Evolutionary conservation across 1,140 invertebrate species (phyloP), one percentile per base, ranked within the genome.

Genomic region (Penaeus indicus): DNA sequence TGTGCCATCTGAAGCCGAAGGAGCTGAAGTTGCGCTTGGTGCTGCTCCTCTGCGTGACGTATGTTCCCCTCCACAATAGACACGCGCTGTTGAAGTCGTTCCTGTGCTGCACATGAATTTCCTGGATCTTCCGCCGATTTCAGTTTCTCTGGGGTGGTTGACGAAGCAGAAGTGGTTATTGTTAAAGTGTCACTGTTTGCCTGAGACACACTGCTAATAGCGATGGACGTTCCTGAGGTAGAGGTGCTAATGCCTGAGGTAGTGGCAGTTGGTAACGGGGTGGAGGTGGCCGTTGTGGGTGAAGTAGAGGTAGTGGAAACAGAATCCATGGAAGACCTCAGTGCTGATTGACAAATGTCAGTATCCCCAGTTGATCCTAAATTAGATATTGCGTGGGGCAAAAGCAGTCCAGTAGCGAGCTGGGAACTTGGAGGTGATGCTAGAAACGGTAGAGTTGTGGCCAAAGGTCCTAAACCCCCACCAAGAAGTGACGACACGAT

Each of bases 1-100:
- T 90, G 89, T 10, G 85, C 84, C 80, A 90, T 83, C 84, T 90
- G 89, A 18, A 86, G 64, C 61, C 84, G 75, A 60, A 90, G 89
- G 19, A 90, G 81, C 80, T 90, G 89, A 38, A 90, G 25, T 25
- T 82, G 80, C 42, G 84, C 64, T 27, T 85, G 75, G 32, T 90
- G 89, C 27, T 86, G 89, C 54, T 90, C 84, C 69, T 90, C 84
- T n/a, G 77, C 64, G 19, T 86, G 67, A 19, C 80, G 60, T 16
- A 84, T 82, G 22, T 47, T 32, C 13, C 62, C 54, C 72, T 86
- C 79, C 22, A 86, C 79, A 27, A 78, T 64, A 13, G 67, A 32
- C 22, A 86, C 67, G 11, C 80, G 69, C 25, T 84, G 84, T 19
- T 84, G 84, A 11, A 81, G 27, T n/a, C 84, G 72, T 22, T 84